phyloP scores from a whole-genome alignment of 2,797 vertebrate genomes.

The Zalophus californianus region DNA sequence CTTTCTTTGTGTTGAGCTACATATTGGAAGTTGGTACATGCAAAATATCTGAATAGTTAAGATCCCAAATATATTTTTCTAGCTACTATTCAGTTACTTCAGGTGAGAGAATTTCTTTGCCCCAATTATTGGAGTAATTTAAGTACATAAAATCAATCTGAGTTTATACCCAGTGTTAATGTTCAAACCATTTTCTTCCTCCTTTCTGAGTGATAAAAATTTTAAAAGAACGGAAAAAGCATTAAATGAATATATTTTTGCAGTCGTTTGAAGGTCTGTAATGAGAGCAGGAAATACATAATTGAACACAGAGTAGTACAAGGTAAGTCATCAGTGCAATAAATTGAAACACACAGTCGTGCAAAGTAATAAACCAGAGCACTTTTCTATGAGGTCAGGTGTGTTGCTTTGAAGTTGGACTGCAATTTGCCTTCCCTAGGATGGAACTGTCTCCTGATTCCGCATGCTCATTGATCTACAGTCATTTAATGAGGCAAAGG shows the following conservation, averaged over 20 bases:
- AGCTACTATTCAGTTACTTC: conserved; percentile 31
- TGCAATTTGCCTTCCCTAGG: conserved; percentile 75
- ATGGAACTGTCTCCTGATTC: neutral
- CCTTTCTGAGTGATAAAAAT: conserved; percentile 84
- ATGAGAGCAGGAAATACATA: conserved; percentile 86
- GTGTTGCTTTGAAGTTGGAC: conserved; percentile 79
- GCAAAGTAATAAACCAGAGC: conserved; percentile 73
- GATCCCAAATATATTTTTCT: conserved; percentile 25
- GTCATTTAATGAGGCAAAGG: conserved; percentile 75
- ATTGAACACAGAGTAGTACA: conserved; percentile 82
- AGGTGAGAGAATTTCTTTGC: conserved; percentile 63
- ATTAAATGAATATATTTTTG: conserved; percentile 86
- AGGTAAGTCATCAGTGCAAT: conserved; percentile 76
- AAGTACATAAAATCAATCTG: conserved; percentile 60
- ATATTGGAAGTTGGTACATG: neutral
- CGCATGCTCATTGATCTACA: neutral
- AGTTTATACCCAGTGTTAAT: conserved; percentile 76
- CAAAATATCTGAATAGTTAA: conserved; percentile 8
- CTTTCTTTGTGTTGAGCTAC: neutral
- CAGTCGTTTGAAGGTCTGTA: conserved; percentile 86
- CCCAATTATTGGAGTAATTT: conserved; percentile 76
- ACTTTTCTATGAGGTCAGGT: conserved; percentile 76
- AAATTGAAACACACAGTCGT: conserved; percentile 66
- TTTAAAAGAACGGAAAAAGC: conserved; percentile 84
- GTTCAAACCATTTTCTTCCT: conserved; percentile 78